A percentile compares a stretch with the other conserved stretches of the same genome.
Conservation (phyloP, 2,888 invertebrate genomes). For the Calameuta idolon region DNA sequence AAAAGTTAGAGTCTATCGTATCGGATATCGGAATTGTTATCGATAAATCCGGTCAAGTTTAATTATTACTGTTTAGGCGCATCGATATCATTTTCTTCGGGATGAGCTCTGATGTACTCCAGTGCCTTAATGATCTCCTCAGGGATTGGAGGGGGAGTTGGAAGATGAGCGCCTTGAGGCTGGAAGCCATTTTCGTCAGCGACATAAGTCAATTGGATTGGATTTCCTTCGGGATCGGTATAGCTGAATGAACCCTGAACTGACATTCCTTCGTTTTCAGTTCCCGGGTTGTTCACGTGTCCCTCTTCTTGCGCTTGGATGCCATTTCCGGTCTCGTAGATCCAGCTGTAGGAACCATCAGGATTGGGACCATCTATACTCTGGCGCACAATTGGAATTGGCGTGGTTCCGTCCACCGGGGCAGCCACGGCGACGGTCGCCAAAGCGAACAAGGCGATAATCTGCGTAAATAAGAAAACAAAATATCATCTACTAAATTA, state of each 20-base stretch:
- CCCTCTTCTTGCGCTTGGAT: constrained; percentile 67
- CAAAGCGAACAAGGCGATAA: constrained; percentile 39
- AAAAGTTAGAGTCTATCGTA: background rate
- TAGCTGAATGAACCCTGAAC: constrained; percentile 69
- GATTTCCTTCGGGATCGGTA: constrained; percentile 74
- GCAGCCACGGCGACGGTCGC: constrained; percentile 42
- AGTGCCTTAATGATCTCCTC: constrained; percentile 63
- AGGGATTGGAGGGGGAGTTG: constrained; percentile 60
- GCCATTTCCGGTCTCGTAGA: constrained; percentile 68
- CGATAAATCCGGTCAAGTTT: background rate
- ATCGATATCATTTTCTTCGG: constrained; percentile 48
- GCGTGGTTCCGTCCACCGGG: constrained; percentile 31
- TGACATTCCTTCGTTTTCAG: constrained; percentile 67
- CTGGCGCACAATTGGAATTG: constrained; percentile 56
- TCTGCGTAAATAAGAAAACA: background rate
- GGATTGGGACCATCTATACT: constrained; percentile 58
- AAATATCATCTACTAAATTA: background rate
- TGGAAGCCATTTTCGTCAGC: constrained; percentile 80
- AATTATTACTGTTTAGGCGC: constrained; percentile 28
- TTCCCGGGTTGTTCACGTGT: constrained; percentile 71
- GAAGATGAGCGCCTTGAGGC: constrained; percentile 69
- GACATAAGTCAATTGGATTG: constrained; percentile 71
- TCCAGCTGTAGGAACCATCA: constrained; percentile 61
- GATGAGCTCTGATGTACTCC: constrained; percentile 58
- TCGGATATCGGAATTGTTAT: background rate